Evolutionary conservation across 2,113 vertebrate species (phyloP).

Genomic region (Salminus brasiliensis): DNA sequence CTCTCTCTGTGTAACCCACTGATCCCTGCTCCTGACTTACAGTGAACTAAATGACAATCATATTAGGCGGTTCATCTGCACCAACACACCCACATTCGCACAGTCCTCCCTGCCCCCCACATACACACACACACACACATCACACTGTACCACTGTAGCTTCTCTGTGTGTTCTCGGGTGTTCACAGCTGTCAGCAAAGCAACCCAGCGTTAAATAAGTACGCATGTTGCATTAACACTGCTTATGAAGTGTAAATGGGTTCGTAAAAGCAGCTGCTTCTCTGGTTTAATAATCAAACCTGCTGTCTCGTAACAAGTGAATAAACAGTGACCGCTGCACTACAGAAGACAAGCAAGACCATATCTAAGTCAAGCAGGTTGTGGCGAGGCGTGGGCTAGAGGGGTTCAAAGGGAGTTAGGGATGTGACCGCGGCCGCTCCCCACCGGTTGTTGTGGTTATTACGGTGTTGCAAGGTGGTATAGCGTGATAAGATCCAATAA

Average conservation of each 20-base stretch:
- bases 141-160: not conserved
- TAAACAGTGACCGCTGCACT: not conserved
- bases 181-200: not conserved
- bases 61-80: not conserved
- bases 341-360: not conserved
- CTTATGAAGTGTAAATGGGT: no score
- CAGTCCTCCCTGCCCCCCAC: no score
- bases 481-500: no score
- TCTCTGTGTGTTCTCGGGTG: not conserved
- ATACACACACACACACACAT: not conserved
- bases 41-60: slow-evolving; percentile 37
- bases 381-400: no score
- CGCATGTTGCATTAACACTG: no score
- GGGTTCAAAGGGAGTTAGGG: not conserved
- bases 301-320: not conserved
- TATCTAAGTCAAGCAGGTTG: not conserved
- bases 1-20: slow-evolving; percentile 57
- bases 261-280: not conserved
- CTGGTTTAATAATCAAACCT: not conserved
- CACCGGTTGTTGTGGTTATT: no score
- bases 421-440: no score
- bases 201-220: not conserved
- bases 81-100: not conserved
- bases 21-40: slow-evolving; percentile 60
- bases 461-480: no score